Conservation (phyloP, 2,113 vertebrate species). For the Melanostigma gelatinosum region DNA sequence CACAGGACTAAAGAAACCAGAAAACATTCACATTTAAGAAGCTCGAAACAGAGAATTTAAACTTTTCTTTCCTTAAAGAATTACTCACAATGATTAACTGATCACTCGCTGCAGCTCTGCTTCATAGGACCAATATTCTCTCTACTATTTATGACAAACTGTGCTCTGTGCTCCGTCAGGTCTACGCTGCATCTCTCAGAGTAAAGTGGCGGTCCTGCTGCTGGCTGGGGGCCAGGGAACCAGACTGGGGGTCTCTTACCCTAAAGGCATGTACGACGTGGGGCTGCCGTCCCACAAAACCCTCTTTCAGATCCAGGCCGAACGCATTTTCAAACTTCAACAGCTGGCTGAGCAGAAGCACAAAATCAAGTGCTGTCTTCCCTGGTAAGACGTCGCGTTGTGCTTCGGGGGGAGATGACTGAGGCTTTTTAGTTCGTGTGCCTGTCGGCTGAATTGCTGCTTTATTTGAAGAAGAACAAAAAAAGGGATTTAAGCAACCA, state of each 20-base stretch:
- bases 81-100: neutral
- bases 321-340: constrained; percentile 92
- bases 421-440: neutral
- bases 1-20: neutral
- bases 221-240: constrained; percentile 96
- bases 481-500: neutral
- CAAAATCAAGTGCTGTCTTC: constrained; percentile 86
- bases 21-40: neutral
- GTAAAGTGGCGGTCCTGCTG: constrained; percentile 90
- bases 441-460: neutral
- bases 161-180: constrained; percentile 75
- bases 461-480: constrained; percentile 4
- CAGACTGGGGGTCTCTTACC: constrained; percentile 92
- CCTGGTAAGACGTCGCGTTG: constrained; percentile 86
- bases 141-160: neutral
- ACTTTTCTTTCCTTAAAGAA: no score
- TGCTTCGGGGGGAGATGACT: neutral
- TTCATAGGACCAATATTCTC: neutral
- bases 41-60: neutral
- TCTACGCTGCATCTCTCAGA: constrained; percentile 86
- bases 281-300: constrained; percentile 94
- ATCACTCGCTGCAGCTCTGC: neutral
- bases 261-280: constrained; percentile 98
- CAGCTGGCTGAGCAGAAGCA: constrained; percentile 87
- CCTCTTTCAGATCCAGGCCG: constrained; percentile 98